A percentile compares a stretch with the other conserved stretches of the same genome.
Conservation (phyloP, 2,113 vertebrate species). For the Lepisosteus oculatus region DNA sequence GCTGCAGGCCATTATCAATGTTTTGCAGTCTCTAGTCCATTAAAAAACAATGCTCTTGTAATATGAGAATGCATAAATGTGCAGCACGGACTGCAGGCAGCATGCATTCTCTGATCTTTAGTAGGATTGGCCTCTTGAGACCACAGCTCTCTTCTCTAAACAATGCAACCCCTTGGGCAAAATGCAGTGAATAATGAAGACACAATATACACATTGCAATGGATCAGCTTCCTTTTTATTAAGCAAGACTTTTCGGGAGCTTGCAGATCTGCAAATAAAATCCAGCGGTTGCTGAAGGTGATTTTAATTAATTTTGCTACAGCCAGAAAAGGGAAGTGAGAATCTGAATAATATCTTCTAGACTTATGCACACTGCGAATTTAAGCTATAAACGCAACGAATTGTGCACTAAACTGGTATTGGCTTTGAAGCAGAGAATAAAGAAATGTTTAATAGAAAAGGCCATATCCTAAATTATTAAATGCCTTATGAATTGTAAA, state of each 20-base stretch:
- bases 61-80: slow-evolving; percentile 29
- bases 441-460: too few species aligned
- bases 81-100: slow-evolving; percentile 16
- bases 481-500: too few species aligned
- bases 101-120: slow-evolving; percentile 30
- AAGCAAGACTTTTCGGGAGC: slow-evolving; percentile 24
- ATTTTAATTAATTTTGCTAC: slow-evolving; percentile 40
- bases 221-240: slow-evolving; percentile 30
- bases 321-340: background rate
- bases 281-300: slow-evolving; percentile 21
- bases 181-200: slow-evolving; percentile 55
- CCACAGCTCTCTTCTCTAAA: slow-evolving; percentile 38
- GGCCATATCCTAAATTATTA: too few species aligned
- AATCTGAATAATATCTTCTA: background rate
- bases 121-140: slow-evolving; percentile 33
- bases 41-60: slow-evolving; percentile 23
- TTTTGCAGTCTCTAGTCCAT: slow-evolving; percentile 18
- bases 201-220: slow-evolving; percentile 39
- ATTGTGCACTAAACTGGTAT: too few species aligned
- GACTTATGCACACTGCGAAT: too few species aligned
- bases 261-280: slow-evolving; percentile 15
- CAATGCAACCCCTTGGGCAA: slow-evolving; percentile 38
- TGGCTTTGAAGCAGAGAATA: too few species aligned
- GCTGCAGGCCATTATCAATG: slow-evolving; percentile 30
- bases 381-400: too few species aligned